Evolutionary conservation across 2,888 invertebrate genomes (phyloP), one percentile per base, ranked within the genome.

Genomic region (Mesoligia furuncula): DNA sequence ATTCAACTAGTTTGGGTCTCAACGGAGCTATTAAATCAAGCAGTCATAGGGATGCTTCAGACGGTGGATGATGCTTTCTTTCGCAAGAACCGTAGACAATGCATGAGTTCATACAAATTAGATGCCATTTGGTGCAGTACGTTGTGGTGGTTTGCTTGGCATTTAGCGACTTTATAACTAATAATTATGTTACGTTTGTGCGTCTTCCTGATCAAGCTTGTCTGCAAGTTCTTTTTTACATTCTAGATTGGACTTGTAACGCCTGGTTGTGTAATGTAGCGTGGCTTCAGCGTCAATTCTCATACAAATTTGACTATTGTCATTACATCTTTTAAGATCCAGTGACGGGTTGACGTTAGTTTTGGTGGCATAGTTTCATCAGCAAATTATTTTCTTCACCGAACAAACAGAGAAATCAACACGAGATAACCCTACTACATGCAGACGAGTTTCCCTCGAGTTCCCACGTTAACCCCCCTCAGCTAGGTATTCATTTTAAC

Each of bases 401-500:
- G 27, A 51, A 68, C 0, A 36, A 45, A 45, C 27, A 39, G 0
- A 5, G 1, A 39, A 31, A 74, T 15, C 9, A 11, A n/a, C 0
- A n/a, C n/a, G 45, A 8, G 17, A 42, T 24, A 42, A 36, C 4
- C 0, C 27, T 13, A 11, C 4, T n/a, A 69, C 27, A 48, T 73
- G 0, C 24, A 36, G 9, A n/a, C 64, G 79, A 87, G 31, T 42
- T 31, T 6, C 4, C 8, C 2, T n/a, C 79, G 83, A 84, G 85
- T 80, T 84, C 5, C 59, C 11, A 27, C 11, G 27, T 71, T 86
- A 82, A 36, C 8, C 8, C 4, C n/a, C 45, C 48, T 42, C 57
- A 57, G 77, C 76, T 84, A 82, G 87, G 84, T 86, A 89, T 88
- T 88, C 86, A 88, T 90, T 91, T 90, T 90, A 90, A 90, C 91